A percentile compares a stretch with the other conserved stretches of the same genome.
These are phyloP conservation scores for Stichodactyla mertensii DNA, from an alignment of 64 coral and sea anemone species.

Conservation along the genomic window DNA sequence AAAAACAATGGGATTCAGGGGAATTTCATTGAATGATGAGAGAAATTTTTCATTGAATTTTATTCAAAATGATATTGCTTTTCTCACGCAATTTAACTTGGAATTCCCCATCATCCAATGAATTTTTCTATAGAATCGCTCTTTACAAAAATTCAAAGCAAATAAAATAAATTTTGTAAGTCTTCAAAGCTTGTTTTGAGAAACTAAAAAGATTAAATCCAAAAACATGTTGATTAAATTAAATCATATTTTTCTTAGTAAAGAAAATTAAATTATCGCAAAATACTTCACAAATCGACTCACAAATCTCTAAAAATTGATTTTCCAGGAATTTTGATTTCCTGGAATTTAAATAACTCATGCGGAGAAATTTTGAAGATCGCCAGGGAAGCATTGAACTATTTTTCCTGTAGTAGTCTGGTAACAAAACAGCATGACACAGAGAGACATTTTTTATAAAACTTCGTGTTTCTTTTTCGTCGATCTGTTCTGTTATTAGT, in stretches of 20 bases:
- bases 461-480: not conserved
- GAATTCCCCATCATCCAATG: no score
- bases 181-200: not conserved
- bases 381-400: not conserved
- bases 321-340: not conserved
- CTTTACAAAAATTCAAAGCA: not conserved
- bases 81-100: no score
- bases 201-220: not conserved
- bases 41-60: no score
- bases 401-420: not conserved
- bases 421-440: slow-evolving; percentile 6
- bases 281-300: not conserved
- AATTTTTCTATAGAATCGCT: no score
- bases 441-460: not conserved
- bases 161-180: not conserved
- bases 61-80: no score
- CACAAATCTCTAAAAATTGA: no score
- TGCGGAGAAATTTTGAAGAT: not conserved
- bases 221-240: not conserved
- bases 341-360: not conserved
- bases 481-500: not conserved
- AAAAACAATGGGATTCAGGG: no score
- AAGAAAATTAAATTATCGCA: not conserved
- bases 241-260: not conserved
- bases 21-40: no score